phyloP scores from a whole-genome alignment of 2,113 vertebrate genomes.

The Litocranius walleri region DNA sequence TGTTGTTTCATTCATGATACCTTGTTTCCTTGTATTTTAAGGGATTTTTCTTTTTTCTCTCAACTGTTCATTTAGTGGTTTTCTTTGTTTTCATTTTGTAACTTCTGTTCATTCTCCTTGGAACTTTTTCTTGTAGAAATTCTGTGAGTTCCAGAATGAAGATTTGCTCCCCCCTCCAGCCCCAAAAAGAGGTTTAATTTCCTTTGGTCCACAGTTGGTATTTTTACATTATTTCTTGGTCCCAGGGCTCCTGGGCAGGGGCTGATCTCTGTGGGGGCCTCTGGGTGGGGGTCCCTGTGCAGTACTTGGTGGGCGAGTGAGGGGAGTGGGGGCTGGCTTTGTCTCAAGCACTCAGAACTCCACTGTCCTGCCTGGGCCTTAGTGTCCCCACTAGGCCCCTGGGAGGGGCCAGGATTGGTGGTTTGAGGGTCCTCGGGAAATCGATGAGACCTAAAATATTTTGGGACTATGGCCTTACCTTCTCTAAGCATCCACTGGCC shows the following conservation, averaged over 20 bases:
- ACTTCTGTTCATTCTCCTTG: neutral
- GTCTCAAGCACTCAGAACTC: neutral
- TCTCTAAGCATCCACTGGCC: too few species aligned
- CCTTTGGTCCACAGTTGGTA: conserved; percentile 44
- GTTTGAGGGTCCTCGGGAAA: neutral
- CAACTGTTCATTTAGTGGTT: neutral
- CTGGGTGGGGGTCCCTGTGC: neutral
- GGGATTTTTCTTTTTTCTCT: neutral
- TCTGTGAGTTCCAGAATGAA: neutral
- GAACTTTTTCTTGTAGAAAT: neutral
- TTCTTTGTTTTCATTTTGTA: neutral
- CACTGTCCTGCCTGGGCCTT: neutral
- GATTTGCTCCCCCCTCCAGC: neutral
- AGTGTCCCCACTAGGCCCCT: neutral
- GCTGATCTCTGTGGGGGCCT: neutral
- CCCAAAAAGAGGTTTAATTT: conserved; percentile 37
- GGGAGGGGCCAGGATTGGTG: neutral
- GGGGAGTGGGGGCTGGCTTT: neutral
- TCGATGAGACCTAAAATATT: neutral
- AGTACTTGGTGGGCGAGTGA: neutral
- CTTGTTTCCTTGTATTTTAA: neutral
- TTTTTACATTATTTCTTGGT: conserved; percentile 70
- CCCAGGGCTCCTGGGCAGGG: neutral
- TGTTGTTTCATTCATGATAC: neutral
- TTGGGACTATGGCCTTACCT: neutral